Conservation (phyloP, 2,888 invertebrate species). For the Agrenia bidenticulata region DNA sequence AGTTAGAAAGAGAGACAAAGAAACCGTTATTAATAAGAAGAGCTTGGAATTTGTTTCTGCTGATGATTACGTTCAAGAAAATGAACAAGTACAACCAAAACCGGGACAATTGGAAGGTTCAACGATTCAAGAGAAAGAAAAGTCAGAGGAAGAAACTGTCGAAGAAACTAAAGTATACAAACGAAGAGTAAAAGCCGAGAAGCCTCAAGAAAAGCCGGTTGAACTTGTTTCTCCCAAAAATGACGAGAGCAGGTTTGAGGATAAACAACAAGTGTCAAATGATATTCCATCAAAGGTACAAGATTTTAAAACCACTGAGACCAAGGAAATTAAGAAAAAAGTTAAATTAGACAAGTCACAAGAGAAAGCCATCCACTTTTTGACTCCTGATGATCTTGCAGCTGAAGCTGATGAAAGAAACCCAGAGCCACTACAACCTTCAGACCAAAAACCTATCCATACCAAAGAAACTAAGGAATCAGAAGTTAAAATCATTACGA, state of each 20-base stretch:
- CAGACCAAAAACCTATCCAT: not conserved
- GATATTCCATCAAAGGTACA: too few species aligned
- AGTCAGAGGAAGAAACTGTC: not conserved
- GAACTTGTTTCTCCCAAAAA: not conserved
- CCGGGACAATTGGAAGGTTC: not conserved
- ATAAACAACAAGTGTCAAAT: too few species aligned
- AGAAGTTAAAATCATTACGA: not conserved
- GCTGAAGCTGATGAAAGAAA: too few species aligned
- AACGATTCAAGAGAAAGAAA: too few species aligned
- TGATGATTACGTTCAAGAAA: constrained; percentile 59
- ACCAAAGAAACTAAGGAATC: not conserved
- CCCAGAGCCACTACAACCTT: too few species aligned
- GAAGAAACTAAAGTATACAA: not conserved
- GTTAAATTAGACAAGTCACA: not conserved
- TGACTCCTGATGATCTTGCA: not conserved
- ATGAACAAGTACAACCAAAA: not conserved
- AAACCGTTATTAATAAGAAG: too few species aligned
- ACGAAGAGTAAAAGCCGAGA: constrained; percentile 1
- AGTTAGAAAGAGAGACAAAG: too few species aligned
- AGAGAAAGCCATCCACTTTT: not conserved
- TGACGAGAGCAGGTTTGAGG: constrained; percentile 4
- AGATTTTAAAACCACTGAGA: too few species aligned
- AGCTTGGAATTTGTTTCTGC: too few species aligned
- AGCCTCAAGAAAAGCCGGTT: not conserved
- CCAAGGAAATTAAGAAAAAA: not conserved